phyloP scores from a whole-genome alignment of 2,888 invertebrate genomes.

The Tiphia femorata region DNA sequence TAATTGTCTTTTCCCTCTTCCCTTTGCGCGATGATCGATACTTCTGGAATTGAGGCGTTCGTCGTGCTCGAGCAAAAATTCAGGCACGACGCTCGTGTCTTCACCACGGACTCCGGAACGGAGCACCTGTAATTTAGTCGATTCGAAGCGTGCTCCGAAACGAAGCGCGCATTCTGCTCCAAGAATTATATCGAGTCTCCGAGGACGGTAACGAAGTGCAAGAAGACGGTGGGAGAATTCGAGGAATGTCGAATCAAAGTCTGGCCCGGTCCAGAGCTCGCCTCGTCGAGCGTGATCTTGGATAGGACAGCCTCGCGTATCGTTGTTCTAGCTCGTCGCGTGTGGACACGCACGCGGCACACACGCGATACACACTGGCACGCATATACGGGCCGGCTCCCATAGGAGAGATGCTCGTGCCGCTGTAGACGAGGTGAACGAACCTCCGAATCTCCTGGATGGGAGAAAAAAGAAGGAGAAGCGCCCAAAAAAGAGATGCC shows the following conservation, averaged over 20 bases:
- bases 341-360: background rate
- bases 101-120: too few relatives aligned
- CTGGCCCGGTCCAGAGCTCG: conserved; percentile 43
- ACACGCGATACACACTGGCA: background rate
- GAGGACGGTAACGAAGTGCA: conserved; percentile 38
- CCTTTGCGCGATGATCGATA: too few relatives aligned
- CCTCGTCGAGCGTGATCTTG: conserved; percentile 44
- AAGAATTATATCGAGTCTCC: background rate
- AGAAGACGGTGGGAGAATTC: conserved; percentile 51
- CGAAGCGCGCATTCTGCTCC: background rate
- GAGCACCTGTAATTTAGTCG: too few relatives aligned
- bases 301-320: conserved; percentile 36
- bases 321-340: conserved; percentile 26
- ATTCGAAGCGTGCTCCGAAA: too few relatives aligned
- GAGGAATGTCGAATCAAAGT: conserved; percentile 61
- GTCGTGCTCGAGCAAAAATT: too few relatives aligned
- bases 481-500: conserved; percentile 48
- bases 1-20: conserved; percentile 4
- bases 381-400: background rate
- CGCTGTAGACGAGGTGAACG: conserved; percentile 62
- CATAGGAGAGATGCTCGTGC: background rate
- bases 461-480: conserved; percentile 48
- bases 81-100: too few relatives aligned
- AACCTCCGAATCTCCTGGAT: conserved; percentile 62
- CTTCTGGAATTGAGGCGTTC: too few relatives aligned